A percentile compares a stretch with the other conserved stretches of the same genome.
These are phyloP conservation scores for Centropus bengalensis DNA, from an alignment of 2,113 vertebrate genomes.

Conservation along the genomic window DNA sequence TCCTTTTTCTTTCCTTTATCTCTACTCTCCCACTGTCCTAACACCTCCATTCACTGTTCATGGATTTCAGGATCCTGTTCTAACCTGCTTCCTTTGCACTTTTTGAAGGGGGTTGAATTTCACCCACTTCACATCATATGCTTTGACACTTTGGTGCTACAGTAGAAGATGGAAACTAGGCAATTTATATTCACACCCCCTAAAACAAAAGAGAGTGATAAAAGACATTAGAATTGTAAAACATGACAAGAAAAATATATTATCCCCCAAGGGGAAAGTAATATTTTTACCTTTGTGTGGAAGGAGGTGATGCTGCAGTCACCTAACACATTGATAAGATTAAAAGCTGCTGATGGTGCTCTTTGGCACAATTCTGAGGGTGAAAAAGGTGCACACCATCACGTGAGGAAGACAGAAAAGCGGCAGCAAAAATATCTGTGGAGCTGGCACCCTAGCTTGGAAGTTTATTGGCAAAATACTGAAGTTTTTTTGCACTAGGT, in stretches of 20 bases:
- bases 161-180: background rate
- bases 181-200: slow-evolving; percentile 16
- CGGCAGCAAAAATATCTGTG: background rate
- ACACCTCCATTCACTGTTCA: background rate
- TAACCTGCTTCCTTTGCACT: background rate
- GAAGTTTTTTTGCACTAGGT: background rate
- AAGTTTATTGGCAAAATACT: background rate
- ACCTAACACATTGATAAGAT: slow-evolving; percentile 52
- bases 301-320: slow-evolving; percentile 62
- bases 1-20: background rate
- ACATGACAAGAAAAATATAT: background rate
- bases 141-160: background rate
- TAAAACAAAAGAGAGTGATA: slow-evolving; percentile 33
- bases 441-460: background rate
- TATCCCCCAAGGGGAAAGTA: background rate
- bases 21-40: background rate
- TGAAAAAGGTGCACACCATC: background rate
- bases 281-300: slow-evolving; percentile 53
- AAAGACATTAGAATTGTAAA: slow-evolving; percentile 70
- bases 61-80: background rate
- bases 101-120: slow-evolving; percentile 10
- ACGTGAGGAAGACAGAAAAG: background rate
- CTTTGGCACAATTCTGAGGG: background rate
- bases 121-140: background rate
- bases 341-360: slow-evolving; percentile 22